phyloP scores from a whole-genome alignment of 1,140 invertebrate species.

The Heterodera carotae region DNA sequence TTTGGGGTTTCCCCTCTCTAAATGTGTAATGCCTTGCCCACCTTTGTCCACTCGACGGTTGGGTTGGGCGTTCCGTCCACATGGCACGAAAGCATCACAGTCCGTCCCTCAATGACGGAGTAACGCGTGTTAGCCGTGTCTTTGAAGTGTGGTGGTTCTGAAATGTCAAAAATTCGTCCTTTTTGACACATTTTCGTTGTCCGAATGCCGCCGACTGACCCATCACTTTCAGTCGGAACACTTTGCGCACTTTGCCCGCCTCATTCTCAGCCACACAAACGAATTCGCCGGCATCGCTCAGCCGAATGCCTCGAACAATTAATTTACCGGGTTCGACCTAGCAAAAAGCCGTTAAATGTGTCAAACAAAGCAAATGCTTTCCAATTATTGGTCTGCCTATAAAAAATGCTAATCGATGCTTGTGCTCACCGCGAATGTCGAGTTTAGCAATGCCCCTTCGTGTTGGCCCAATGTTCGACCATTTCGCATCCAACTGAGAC shows the following conservation, averaged over 20 bases:
- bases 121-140: conserved; percentile 60
- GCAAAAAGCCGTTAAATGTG: conserved; percentile 23
- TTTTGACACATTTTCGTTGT: neutral
- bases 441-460: too few species aligned
- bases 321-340: too few species aligned
- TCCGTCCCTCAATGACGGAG: conserved; percentile 65
- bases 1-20: neutral
- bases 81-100: conserved; percentile 67
- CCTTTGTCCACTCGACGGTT: conserved; percentile 67
- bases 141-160: conserved; percentile 57
- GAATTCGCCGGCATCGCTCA: conserved; percentile 74
- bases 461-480: too few species aligned
- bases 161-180: conserved; percentile 15
- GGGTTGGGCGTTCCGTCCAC: conserved; percentile 68
- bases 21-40: neutral
- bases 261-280: conserved; percentile 71
- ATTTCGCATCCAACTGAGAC: too few species aligned
- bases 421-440: too few species aligned
- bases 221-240: conserved; percentile 43
- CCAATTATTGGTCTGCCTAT: too few species aligned
- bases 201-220: neutral
- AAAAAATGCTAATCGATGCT: too few species aligned
- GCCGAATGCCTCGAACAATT: conserved; percentile 38
- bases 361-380: neutral
- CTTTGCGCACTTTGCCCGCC: conserved; percentile 63